Evolutionary conservation across 2,797 vertebrate species (phyloP).

Genomic region (Scolopax rusticola): DNA sequence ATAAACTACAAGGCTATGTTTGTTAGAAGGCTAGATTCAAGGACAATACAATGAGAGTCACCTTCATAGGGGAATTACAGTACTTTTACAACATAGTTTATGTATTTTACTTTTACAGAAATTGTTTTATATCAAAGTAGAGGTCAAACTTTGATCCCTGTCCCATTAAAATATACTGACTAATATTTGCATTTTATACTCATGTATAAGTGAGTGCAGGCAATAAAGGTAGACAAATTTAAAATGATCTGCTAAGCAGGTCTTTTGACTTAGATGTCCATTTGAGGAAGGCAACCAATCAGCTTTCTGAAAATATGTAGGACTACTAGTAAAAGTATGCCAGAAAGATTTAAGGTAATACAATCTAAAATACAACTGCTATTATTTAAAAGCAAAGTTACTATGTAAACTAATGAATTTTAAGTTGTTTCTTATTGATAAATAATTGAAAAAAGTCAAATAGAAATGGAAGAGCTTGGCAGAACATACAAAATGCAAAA

Average conservation of each 20-base stretch:
- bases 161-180: background rate
- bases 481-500: background rate
- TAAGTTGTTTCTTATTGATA: background rate
- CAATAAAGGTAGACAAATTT: background rate
- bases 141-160: background rate
- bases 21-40: background rate
- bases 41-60: background rate
- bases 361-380: background rate
- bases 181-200: background rate
- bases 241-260: background rate
- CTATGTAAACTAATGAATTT: background rate
- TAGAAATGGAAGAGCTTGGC: background rate
- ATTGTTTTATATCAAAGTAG: background rate
- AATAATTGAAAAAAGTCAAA: background rate
- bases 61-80: background rate
- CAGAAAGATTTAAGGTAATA: background rate
- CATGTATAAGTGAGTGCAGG: background rate
- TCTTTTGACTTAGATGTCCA: background rate
- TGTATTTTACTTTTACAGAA: background rate
- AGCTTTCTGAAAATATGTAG: background rate
- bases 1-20: background rate
- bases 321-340: background rate
- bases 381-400: background rate
- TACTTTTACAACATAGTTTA: background rate
- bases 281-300: background rate